Evolutionary conservation across 2,888 invertebrate species (phyloP), one percentile per base, ranked within the genome.

Genomic region (Andrena marginata): DNA sequence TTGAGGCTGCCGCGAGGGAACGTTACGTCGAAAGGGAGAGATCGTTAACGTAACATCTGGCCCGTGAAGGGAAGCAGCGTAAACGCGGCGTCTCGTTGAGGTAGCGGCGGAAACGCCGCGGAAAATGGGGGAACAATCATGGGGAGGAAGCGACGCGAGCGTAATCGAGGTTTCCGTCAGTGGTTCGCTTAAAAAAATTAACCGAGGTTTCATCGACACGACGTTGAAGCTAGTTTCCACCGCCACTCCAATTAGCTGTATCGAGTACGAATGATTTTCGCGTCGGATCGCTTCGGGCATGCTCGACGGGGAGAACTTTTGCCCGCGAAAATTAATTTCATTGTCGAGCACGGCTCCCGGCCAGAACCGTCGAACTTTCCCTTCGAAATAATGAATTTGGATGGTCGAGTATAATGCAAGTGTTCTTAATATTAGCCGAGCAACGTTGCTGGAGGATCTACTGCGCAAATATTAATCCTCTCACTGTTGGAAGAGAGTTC

Each of bases 41-140:
- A 82, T 84, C 84, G 82, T 84, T 84, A 82, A 78, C 77, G 68
- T 75, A 77, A 73, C 64, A 78, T 82, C 54, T 78, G 77, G 82
- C 56, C 69, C 74, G 84, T 78, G 70, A 76, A 48, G 16, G 63
- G 51, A 49, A 59, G 49, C 60, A 42, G 33, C 62, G 63, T 70
- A 71, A 83, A 83, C 77, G 42, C 48, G 56, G 49, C 54, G 54
- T 77, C 54, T 31, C 33, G 73, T 13, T 82, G 85, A 77, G 85
- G 85, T 85, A 77, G 70, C 75, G 68, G 77, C 33, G 20, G 26
- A 29, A 16, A n/a, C 23, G 16, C 10, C 35, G 23, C n/a, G 69
- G 31, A 62, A 63, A 77, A 70, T 60, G 31, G 23, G 23, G 20
- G 29, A 77, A 77, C 49, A 60, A 65, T 72, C 56, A 16, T 3